phyloP scores from a whole-genome alignment of 2,797 vertebrate genomes.

The Syndactyla subalaris region DNA sequence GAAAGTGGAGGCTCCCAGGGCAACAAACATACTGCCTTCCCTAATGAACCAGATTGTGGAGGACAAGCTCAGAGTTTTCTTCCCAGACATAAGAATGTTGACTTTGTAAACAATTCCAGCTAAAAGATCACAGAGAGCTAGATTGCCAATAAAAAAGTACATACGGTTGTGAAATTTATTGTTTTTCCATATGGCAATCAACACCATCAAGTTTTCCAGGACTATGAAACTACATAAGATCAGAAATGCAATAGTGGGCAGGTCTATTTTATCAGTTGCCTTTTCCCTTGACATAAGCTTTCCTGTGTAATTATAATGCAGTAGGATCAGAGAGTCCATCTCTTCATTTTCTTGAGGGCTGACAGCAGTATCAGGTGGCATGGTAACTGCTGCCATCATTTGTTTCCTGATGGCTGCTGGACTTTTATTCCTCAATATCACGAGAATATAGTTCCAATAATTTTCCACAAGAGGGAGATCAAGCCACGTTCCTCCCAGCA shows the following conservation, averaged over 20 bases:
- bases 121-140: constrained; percentile 94
- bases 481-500: constrained; percentile 27
- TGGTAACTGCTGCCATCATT: constrained; percentile 53
- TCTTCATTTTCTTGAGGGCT: constrained; percentile 33
- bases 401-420: background rate
- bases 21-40: constrained; percentile 96
- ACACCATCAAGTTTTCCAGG: constrained; percentile 92
- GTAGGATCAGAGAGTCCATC: constrained; percentile 59
- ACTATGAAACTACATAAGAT: constrained; percentile 89
- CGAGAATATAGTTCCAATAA: background rate
- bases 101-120: constrained; percentile 89
- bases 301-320: constrained; percentile 92
- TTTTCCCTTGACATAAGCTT: constrained; percentile 81
- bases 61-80: constrained; percentile 87
- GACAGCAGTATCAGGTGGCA: background rate
- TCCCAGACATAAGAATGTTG: constrained; percentile 92
- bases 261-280: constrained; percentile 58
- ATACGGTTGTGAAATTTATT: constrained; percentile 95
- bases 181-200: constrained; percentile 95
- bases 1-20: constrained; percentile 91
- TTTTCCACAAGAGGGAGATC: constrained; percentile 76
- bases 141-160: constrained; percentile 97
- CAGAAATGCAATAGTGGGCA: constrained; percentile 82
- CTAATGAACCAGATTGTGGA: constrained; percentile 88
- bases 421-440: background rate